These are phyloP conservation scores for Plectropomus leopardus DNA, from an alignment of 2,113 vertebrate species.

Conservation along the genomic window DNA sequence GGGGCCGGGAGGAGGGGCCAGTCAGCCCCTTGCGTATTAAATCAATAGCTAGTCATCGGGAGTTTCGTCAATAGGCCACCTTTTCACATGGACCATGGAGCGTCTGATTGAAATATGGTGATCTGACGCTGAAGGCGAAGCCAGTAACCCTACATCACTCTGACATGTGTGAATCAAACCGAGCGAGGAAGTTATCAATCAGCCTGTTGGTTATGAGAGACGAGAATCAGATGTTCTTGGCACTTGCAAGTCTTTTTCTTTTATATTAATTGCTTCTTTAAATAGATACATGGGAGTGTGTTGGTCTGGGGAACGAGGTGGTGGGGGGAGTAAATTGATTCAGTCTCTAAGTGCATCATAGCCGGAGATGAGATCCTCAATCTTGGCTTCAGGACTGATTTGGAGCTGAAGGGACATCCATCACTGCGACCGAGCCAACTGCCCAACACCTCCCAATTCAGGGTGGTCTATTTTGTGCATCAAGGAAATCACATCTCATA, in stretches of 20 bases:
- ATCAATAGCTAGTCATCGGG: conserved; percentile 70
- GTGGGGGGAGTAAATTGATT: conserved; percentile 53
- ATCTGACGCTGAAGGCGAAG: conserved; percentile 57
- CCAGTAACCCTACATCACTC: conserved; percentile 77
- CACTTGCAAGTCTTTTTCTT: conserved; percentile 70
- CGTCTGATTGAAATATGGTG: conserved; percentile 71
- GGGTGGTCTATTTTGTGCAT: conserved; percentile 38
- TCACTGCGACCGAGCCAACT: conserved; percentile 45
- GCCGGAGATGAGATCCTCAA: conserved; percentile 45
- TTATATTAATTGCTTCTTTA: conserved; percentile 79
- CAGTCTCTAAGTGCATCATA: conserved; percentile 47
- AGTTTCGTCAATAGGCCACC: conserved; percentile 68
- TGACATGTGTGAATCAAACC: conserved; percentile 73
- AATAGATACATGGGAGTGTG: conserved; percentile 52
- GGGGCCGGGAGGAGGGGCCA: conserved; percentile 63
- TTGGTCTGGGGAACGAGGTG: conserved; percentile 17
- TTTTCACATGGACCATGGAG: conserved; percentile 41
- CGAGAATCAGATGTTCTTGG: conserved; percentile 66
- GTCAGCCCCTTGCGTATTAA: conserved; percentile 43
- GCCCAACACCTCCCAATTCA: conserved; percentile 29
- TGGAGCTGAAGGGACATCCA: conserved; percentile 54
- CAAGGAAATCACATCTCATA: conserved; percentile 50
- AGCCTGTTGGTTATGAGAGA: conserved; percentile 54
- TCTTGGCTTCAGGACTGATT: conserved; percentile 59
- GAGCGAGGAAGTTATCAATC: conserved; percentile 72